These are phyloP conservation scores for Tinea semifulvella DNA, from an alignment of 2,888 invertebrate species.

Conservation along the genomic window DNA sequence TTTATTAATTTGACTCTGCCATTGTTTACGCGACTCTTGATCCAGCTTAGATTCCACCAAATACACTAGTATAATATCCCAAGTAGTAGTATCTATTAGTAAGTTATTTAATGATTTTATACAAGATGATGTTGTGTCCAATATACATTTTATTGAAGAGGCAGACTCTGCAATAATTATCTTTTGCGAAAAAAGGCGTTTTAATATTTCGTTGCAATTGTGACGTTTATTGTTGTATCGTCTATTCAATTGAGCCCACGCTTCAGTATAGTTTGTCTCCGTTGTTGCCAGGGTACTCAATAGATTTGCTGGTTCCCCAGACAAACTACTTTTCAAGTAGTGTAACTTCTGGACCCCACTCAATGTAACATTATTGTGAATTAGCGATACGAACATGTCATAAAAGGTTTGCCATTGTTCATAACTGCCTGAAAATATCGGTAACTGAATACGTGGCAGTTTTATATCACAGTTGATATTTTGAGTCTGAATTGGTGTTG, in stretches of 20 bases:
- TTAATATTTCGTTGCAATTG: constrained; percentile 20
- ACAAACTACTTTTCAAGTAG: constrained; percentile 21
- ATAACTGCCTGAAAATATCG: constrained; percentile 20
- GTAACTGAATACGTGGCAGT: constrained; percentile 19
- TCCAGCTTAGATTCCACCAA: constrained; percentile 21
- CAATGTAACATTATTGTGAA: constrained; percentile 18
- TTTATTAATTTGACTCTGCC: no score
- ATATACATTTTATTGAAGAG: constrained; percentile 15
- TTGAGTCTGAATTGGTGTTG: no score
- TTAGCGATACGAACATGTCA: constrained; percentile 21
- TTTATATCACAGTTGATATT: constrained; percentile 17
- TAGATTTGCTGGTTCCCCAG: constrained; percentile 20
- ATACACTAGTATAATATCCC: constrained; percentile 19
- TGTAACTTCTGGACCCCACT: constrained; percentile 21
- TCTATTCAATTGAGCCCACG: constrained; percentile 19
- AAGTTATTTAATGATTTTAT: constrained; percentile 19
- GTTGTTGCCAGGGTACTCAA: constrained; percentile 20
- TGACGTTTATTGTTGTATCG: constrained; percentile 22
- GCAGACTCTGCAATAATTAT: constrained; percentile 18
- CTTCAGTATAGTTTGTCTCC: constrained; percentile 20
- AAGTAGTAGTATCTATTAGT: constrained; percentile 14
- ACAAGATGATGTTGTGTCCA: constrained; percentile 19
- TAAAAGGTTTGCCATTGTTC: constrained; percentile 21
- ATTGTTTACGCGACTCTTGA: constrained; percentile 20
- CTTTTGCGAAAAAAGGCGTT: constrained; percentile 19